Conservation (phyloP, 64 coral and sea anemone genomes). For the Anthopleura sola region DNA sequence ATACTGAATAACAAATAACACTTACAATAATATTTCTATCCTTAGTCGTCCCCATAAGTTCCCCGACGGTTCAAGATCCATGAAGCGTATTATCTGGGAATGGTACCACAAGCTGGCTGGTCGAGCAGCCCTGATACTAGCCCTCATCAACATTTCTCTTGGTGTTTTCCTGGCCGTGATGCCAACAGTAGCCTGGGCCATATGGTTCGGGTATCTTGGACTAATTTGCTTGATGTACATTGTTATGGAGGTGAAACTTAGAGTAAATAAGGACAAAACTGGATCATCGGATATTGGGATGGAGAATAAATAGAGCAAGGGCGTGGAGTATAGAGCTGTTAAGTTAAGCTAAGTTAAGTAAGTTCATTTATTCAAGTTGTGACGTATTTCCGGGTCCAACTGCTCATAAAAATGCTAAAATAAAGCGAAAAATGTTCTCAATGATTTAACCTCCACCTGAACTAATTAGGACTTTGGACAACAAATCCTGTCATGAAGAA, state of each 20-base stretch:
- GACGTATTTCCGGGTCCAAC: no score
- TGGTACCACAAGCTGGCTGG: slow-evolving; percentile 76
- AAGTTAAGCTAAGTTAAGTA: no score
- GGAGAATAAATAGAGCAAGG: background rate
- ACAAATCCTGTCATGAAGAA: no score
- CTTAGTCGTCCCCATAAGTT: slow-evolving; percentile 87
- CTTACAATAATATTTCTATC: background rate
- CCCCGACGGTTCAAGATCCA: slow-evolving; percentile 41
- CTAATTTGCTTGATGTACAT: slow-evolving; percentile 49
- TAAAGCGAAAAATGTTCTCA: no score
- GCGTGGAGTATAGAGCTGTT: background rate
- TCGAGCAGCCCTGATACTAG: slow-evolving; percentile 73
- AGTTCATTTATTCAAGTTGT: no score
- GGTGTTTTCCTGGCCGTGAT: slow-evolving; percentile 86
- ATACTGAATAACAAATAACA: no score
- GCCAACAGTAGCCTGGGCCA: slow-evolving; percentile 63
- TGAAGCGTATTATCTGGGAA: slow-evolving; percentile 81
- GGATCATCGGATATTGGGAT: background rate
- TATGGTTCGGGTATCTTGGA: slow-evolving; percentile 71
- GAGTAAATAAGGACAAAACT: background rate
- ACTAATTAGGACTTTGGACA: no score
- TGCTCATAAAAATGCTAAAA: no score
- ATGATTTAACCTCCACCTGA: no score
- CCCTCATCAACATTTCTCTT: slow-evolving; percentile 86
- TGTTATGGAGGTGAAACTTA: slow-evolving; percentile 62